Evolutionary conservation across 2,113 vertebrate species (phyloP), one percentile per base, ranked within the genome.

Genomic region (Anas platyrhynchos): DNA sequence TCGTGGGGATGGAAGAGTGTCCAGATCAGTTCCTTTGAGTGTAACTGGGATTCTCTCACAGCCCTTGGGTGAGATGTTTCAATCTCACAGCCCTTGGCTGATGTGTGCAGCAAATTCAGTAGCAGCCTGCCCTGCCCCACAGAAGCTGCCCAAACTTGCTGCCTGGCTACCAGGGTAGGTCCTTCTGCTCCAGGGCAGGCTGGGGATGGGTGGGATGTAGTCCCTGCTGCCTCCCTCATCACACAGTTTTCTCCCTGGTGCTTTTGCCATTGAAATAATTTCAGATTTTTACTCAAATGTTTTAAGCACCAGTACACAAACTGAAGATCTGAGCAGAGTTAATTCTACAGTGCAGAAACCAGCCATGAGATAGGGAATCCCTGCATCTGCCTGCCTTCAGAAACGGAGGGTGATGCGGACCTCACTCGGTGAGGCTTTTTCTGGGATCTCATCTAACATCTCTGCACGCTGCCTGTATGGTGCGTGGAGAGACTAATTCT

Each of bases 181-280:
- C 34, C 32, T 79, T 34, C 36, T 2, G 1, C 44, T 32, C 72
- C 21, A 2, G 67, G 34, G 27, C 50, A 34, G 65, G 44, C 20
- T 59, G 46, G 0, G 7, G 16, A 48, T 0, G 6, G 16, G 62
- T 50, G 67, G 11, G 29, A 34, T 13, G 0, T 3, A 16, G 16
- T 31, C 63, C 63, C 32, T 48, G 21, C n/a, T 67, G 44, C 67
- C 67, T 22, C 29, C 44, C 43, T 61, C 14, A 9, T 43, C 46
- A 8, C 15, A 15, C 29, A 7, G 16, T 44, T 63, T 54, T n/a
- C 27, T 56, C 4, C 0, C 32, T 67, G 52, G 43, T 65, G 50
- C 32, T 63, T 48, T 65, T 75, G 11, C 44, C 11, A 41, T 59
- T 32, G n/a, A 54, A 68, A 31, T 32, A 21, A 41, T 36, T 55